A percentile compares a stretch with the other conserved stretches of the same genome.
These are phyloP conservation scores for Brachynemurus nebulosus DNA, from an alignment of 2,888 invertebrate species.

Conservation along the genomic window DNA sequence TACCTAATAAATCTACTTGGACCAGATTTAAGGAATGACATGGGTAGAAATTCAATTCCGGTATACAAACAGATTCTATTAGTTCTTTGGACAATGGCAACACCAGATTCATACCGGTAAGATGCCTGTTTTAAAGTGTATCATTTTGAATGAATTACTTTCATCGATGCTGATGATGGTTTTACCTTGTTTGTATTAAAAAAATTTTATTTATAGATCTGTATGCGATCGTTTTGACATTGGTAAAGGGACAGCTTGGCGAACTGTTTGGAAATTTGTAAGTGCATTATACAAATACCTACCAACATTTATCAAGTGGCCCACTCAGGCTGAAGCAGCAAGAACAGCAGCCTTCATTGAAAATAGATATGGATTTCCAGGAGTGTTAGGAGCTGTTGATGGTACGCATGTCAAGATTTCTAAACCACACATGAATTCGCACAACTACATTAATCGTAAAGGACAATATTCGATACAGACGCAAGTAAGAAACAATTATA, in stretches of 20 bases:
- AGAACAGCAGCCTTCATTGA: constrained; percentile 1
- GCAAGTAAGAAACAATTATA: constrained; percentile 7
- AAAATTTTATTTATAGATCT: constrained; percentile 16
- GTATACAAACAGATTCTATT: constrained; percentile 13
- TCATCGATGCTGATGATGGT: neutral
- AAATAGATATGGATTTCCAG: constrained; percentile 9
- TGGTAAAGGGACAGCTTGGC: constrained; percentile 16
- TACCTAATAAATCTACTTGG: constrained; percentile 11
- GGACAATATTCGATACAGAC: constrained; percentile 10
- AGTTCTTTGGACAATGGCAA: constrained; percentile 13
- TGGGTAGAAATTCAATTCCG: constrained; percentile 11
- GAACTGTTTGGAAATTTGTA: no score
- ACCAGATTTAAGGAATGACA: constrained; percentile 6
- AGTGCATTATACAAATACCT: no score
- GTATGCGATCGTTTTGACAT: constrained; percentile 17
- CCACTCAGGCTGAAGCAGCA: constrained; percentile 12
- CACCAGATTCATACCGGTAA: constrained; percentile 15
- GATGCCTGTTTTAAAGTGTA: neutral
- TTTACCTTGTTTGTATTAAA: no score
- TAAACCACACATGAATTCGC: constrained; percentile 1
- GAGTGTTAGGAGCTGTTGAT: constrained; percentile 12
- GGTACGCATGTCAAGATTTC: constrained; percentile 11
- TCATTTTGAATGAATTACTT: neutral
- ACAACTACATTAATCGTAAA: constrained; percentile 9
- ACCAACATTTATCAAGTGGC: constrained; percentile 19